These are phyloP conservation scores for Calcarius ornatus DNA, from an alignment of 2,113 vertebrate genomes.

Conservation along the genomic window DNA sequence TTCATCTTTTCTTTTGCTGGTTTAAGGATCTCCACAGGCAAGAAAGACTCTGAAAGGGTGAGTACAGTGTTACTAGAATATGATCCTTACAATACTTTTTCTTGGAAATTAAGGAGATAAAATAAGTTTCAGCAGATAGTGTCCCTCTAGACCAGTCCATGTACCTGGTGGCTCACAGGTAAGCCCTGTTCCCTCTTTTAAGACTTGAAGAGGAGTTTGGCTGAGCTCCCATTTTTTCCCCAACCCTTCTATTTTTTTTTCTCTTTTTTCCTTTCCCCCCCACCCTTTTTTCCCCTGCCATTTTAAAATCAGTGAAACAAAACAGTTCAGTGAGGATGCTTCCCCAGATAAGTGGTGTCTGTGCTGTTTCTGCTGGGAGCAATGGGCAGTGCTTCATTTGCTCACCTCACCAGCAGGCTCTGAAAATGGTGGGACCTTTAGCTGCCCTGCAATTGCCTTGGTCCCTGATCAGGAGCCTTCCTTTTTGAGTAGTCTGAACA, in stretches of 20 bases:
- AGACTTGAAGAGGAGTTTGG: not conserved
- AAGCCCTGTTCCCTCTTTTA: not conserved
- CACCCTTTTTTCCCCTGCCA: rapidly evolving
- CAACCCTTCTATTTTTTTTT: not conserved
- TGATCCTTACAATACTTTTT: not conserved
- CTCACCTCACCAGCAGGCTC: not conserved
- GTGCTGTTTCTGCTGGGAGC: not conserved
- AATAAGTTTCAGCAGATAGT: not conserved
- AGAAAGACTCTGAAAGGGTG: not conserved
- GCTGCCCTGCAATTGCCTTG: not conserved
- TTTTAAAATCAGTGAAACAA: not conserved
- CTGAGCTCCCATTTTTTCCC: not conserved
- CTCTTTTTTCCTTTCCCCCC: rapidly evolving
- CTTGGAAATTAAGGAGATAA: not conserved
- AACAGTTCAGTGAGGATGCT: not conserved
- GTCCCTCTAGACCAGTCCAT: not conserved
- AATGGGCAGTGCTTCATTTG: not conserved
- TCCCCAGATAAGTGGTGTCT: not conserved
- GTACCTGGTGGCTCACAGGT: not conserved
- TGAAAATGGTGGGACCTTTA: not conserved
- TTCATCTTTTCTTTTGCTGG: not conserved
- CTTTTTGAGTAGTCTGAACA: not conserved
- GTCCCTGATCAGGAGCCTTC: not conserved
- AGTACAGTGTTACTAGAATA: not conserved
- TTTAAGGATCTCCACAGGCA: not conserved